Percentiles rank a stretch among this genome's conserved stretches.
Conservation (phyloP, 2,888 invertebrate species). For the Dromius quadrimaculatus region DNA sequence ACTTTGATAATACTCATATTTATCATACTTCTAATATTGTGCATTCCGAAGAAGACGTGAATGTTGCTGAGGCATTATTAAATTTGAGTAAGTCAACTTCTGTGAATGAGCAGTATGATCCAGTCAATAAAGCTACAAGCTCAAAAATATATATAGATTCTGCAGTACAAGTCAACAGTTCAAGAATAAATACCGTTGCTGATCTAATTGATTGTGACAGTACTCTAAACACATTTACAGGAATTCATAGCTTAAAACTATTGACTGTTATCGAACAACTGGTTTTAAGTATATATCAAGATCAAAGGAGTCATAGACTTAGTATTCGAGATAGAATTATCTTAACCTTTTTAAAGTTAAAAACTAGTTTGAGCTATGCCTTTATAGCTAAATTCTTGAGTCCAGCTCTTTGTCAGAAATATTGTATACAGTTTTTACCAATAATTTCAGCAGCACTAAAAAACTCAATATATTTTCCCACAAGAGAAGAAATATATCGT, state of each 20-base stretch:
- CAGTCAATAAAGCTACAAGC: too few relatives aligned
- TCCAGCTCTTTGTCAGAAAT: not conserved
- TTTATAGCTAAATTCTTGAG: not conserved
- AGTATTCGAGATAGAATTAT: not conserved
- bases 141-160: not conserved
- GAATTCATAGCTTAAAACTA: not conserved
- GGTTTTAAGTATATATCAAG: not conserved
- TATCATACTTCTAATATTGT: not conserved
- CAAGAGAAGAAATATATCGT: constrained; percentile 10
- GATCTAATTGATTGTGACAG: not conserved
- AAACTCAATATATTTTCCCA: not conserved
- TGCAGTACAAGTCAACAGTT: not conserved
- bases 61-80: not conserved
- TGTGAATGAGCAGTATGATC: too few relatives aligned
- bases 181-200: not conserved
- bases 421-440: constrained; percentile 5
- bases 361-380: not conserved
- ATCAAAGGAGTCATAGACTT: not conserved
- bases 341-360: not conserved
- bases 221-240: constrained; percentile 3
- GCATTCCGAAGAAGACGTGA: not conserved
- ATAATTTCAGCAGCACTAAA: not conserved
- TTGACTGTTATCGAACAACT: not conserved
- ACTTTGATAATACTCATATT: too few relatives aligned
- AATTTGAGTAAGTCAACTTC: not conserved